Percentiles rank a stretch among this genome's conserved stretches.
Evolutionary conservation across 2,113 vertebrate species (phyloP).

Genomic region (Aspidoscelis tigris): DNA sequence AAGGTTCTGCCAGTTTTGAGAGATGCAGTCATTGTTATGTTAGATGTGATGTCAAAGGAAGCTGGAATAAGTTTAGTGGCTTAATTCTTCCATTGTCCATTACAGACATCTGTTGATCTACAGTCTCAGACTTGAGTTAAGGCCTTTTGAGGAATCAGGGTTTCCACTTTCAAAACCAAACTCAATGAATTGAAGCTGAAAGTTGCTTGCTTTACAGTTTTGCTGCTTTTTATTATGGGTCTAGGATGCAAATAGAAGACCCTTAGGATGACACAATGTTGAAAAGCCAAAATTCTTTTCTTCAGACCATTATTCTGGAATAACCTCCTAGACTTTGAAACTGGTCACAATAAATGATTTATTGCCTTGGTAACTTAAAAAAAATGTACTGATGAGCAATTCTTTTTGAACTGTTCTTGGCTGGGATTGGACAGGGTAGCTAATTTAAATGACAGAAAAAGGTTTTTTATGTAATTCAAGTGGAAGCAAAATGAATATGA

Average conservation of each 20-base stretch:
- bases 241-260: constrained; percentile 23
- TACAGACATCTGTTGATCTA: constrained; percentile 2
- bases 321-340: neutral
- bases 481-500: neutral
- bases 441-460: neutral
- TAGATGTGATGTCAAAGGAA: constrained; percentile 25
- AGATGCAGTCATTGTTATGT: constrained; percentile 1
- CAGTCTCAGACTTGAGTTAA: constrained; percentile 2
- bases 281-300: constrained; percentile 35
- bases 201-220: constrained; percentile 32
- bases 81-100: constrained; percentile 31
- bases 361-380: constrained; percentile 12
- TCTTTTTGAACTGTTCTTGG: neutral
- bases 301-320: neutral
- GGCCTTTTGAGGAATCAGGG: constrained; percentile 14
- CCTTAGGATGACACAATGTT: neutral
- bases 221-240: constrained; percentile 27
- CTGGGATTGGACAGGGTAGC: neutral
- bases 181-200: neutral
- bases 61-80: constrained; percentile 22
- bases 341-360: neutral
- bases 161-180: constrained; percentile 1
- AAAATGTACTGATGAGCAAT: neutral
- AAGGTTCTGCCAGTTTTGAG: constrained; percentile 30
- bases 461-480: neutral